phyloP scores from a whole-genome alignment of 2,888 invertebrate genomes.

The Apoderus coryli region DNA sequence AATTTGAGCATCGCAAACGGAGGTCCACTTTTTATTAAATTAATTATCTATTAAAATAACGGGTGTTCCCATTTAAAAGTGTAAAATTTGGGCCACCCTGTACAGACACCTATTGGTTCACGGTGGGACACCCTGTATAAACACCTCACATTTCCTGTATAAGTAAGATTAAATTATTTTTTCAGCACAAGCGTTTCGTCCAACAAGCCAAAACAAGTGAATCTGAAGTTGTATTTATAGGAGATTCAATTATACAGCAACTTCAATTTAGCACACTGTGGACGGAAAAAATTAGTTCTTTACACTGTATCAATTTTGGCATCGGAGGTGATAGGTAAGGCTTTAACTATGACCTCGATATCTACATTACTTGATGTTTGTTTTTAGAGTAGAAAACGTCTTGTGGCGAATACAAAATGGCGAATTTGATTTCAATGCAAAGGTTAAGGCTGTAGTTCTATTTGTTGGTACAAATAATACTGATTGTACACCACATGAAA shows the following conservation, averaged over 20 bases:
- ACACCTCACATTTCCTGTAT: neutral
- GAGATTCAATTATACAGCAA: conserved; percentile 50
- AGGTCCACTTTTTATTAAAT: no score
- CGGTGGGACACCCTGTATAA: neutral
- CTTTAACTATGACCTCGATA: neutral
- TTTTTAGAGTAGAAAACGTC: conserved; percentile 43
- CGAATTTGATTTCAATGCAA: conserved; percentile 48
- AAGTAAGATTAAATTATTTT: no score
- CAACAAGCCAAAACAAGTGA: conserved; percentile 43
- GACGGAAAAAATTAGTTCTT: conserved; percentile 47
- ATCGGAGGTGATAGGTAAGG: conserved; percentile 47
- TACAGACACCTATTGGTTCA: conserved; percentile 1
- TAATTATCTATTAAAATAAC: no score
- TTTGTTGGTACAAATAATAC: conserved; percentile 54
- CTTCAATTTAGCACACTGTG: conserved; percentile 46
- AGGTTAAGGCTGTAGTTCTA: conserved; percentile 49
- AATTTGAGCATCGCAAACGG: no score
- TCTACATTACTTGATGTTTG: no score
- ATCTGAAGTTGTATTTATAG: conserved; percentile 52
- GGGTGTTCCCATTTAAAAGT: no score
- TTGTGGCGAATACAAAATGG: conserved; percentile 55
- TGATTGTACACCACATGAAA: conserved; percentile 43
- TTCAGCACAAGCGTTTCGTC: conserved; percentile 47
- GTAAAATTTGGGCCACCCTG: neutral
- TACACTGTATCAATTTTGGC: conserved; percentile 58